Evolutionary conservation across 2,888 invertebrate species (phyloP).

Genomic region (Gymnosoma rotundatum): DNA sequence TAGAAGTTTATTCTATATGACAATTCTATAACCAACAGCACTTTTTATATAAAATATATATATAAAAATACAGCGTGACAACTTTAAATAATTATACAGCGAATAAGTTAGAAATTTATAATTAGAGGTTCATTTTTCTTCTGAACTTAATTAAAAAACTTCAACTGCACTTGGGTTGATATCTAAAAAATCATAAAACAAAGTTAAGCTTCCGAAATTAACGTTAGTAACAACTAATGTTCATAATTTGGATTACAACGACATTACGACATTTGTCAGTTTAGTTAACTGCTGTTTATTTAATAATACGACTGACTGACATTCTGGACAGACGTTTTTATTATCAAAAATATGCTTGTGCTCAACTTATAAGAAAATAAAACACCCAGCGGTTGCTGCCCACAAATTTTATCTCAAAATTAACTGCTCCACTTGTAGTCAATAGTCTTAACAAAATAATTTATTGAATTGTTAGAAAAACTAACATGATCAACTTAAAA

Average conservation of each 20-base stretch:
- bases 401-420: conserved; percentile 44
- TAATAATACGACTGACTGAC: conserved; percentile 52
- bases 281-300: conserved; percentile 51
- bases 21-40: conserved; percentile 42
- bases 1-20: conserved; percentile 47
- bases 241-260: conserved; percentile 34
- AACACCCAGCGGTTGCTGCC: conserved; percentile 60
- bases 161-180: too few species aligned
- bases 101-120: too few species aligned
- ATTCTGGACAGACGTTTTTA: conserved; percentile 8
- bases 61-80: neutral
- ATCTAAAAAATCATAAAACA: conserved; percentile 18
- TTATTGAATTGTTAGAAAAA: conserved; percentile 55
- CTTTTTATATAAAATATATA: conserved; percentile 8
- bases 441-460: conserved; percentile 27
- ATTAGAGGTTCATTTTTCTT: neutral
- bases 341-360: conserved; percentile 22
- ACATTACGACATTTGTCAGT: conserved; percentile 56
- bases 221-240: neutral
- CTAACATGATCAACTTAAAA: conserved; percentile 35
- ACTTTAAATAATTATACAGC: neutral
- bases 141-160: conserved; percentile 50
- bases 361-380: conserved; percentile 29
- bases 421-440: conserved; percentile 1
- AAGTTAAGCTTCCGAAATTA: neutral